These are phyloP conservation scores for Hyperoplus immaculatus DNA, from an alignment of 2,797 vertebrate genomes.

Conservation along the genomic window DNA sequence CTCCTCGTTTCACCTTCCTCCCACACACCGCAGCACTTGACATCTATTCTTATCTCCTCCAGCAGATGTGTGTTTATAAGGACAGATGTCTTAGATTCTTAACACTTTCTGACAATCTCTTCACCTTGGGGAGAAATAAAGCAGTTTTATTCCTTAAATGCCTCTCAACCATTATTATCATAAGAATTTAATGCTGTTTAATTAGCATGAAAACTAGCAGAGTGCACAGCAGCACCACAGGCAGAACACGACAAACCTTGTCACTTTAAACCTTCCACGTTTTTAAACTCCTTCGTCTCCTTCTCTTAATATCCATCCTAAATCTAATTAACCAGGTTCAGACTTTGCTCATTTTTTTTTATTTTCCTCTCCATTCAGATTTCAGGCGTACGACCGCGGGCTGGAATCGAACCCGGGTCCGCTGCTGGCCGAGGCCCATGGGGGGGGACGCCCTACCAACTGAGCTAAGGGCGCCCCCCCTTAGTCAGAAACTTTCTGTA, in stretches of 20 bases:
- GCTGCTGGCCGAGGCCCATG: too few species aligned
- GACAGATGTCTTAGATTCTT: conserved; percentile 18
- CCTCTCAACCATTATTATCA: conserved; percentile 46
- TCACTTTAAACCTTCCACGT: conserved; percentile 38
- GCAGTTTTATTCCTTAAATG: conserved; percentile 40
- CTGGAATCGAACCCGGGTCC: too few species aligned
- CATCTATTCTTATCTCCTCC: conserved; percentile 55
- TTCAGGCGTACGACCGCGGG: background rate
- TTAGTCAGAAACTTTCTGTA: too few species aligned
- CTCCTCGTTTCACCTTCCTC: conserved; percentile 13
- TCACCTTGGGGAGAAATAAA: conserved; percentile 40
- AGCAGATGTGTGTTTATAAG: conserved; percentile 50
- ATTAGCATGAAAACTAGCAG: conserved; percentile 49
- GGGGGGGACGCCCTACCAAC: too few species aligned
- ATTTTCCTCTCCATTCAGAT: background rate
- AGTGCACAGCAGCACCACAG: conserved; percentile 39
- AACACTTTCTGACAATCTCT: conserved; percentile 43
- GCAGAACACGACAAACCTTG: conserved; percentile 37
- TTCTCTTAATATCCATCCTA: conserved; percentile 50
- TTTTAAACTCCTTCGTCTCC: conserved; percentile 38
- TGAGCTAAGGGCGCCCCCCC: too few species aligned
- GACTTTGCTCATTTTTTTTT: conserved; percentile 13
- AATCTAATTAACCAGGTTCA: conserved; percentile 53
- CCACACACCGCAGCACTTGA: conserved; percentile 1
- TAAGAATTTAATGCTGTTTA: conserved; percentile 44